These are phyloP conservation scores for Tenodera sinensis DNA, from an alignment of 2,888 invertebrate genomes.

Conservation along the genomic window DNA sequence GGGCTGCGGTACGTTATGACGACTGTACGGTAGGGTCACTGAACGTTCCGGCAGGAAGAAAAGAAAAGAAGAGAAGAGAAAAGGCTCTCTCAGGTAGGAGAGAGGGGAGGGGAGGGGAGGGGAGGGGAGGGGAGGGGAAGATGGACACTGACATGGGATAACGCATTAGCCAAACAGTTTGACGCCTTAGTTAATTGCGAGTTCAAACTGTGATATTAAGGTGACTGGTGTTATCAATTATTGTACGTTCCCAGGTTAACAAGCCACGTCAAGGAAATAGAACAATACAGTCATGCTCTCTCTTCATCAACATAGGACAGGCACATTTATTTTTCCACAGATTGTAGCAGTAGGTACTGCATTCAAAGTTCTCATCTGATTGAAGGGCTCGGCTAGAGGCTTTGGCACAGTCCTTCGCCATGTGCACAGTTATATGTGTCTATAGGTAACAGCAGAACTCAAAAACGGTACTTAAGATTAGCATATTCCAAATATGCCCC, in stretches of 20 bases:
- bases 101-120: background rate
- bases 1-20: background rate
- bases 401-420: no score
- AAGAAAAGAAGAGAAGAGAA: background rate
- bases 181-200: background rate
- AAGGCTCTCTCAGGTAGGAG: background rate
- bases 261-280: background rate
- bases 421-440: no score
- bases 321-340: no score
- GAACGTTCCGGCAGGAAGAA: background rate
- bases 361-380: no score
- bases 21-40: background rate
- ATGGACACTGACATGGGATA: background rate
- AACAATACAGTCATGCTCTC: background rate
- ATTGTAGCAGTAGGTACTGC: no score
- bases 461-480: no score
- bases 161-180: conserved; percentile 7
- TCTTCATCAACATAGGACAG: no score
- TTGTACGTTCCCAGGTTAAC: background rate
- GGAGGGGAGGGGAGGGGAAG: background rate
- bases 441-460: no score
- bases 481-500: no score
- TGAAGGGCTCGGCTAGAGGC: no score
- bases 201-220: background rate
- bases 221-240: background rate